Conservation (phyloP, 2,888 invertebrate genomes). For the Ethmia dodecea region DNA sequence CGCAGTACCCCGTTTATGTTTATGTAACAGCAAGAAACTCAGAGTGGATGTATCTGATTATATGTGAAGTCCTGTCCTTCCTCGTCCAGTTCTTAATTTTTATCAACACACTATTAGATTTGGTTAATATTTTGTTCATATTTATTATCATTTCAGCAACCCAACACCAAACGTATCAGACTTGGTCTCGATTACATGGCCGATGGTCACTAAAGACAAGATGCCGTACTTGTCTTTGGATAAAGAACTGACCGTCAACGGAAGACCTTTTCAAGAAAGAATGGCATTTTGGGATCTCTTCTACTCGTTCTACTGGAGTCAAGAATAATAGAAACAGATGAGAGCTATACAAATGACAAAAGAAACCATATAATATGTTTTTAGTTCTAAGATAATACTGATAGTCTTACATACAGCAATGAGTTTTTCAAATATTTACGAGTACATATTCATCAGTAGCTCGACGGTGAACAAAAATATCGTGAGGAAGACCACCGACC, state of each 20-base stretch:
- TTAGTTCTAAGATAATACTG: too few species aligned
- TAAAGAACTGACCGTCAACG: conserved; percentile 4
- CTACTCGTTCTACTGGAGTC: conserved; percentile 8
- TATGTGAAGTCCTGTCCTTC: not conserved
- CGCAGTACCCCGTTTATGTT: not conserved
- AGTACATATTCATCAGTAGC: too few species aligned
- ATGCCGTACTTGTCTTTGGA: conserved; percentile 10
- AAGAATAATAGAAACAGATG: too few species aligned
- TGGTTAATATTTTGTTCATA: not conserved
- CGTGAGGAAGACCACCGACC: too few species aligned
- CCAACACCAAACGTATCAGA: conserved; percentile 9
- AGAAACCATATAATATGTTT: too few species aligned
- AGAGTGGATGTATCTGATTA: too few species aligned
- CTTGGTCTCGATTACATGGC: conserved; percentile 14
- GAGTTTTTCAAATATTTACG: too few species aligned
- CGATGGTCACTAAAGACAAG: conserved; percentile 5
- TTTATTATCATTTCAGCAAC: conserved; percentile 8
- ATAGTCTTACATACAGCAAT: too few species aligned
- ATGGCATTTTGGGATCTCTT: conserved; percentile 13
- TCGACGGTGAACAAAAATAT: too few species aligned
- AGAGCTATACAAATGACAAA: too few species aligned
- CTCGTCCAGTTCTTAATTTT: not conserved
- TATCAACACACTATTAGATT: too few species aligned
- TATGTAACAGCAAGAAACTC: not conserved
- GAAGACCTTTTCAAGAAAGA: conserved; percentile 10